Evolutionary conservation across 2,113 vertebrate species (phyloP).

Genomic region (Chaetura pelagica): DNA sequence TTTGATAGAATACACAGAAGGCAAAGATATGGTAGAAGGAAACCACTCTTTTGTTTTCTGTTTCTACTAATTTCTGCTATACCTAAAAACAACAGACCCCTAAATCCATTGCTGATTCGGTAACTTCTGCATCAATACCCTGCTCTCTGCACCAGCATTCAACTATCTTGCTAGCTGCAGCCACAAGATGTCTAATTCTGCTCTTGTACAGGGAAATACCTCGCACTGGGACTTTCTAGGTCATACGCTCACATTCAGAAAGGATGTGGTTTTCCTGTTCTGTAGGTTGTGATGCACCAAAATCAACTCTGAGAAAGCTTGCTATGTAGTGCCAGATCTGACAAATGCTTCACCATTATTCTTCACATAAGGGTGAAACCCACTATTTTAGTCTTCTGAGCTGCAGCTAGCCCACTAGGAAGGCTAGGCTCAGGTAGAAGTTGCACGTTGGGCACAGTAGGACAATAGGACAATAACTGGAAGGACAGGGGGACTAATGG

Average conservation of each 20-base stretch:
- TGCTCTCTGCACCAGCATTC: not conserved
- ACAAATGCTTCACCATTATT: not conserved
- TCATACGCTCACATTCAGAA: not conserved
- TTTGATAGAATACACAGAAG: not conserved
- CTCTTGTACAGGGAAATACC: not conserved
- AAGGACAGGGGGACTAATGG: not conserved
- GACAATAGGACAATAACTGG: not conserved
- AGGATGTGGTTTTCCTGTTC: conserved; percentile 74
- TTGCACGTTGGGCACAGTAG: not conserved
- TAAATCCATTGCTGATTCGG: not conserved
- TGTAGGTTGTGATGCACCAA: not conserved
- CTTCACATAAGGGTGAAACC: not conserved
- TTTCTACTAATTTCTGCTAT: not conserved
- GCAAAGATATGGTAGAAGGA: not conserved
- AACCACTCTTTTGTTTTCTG: not conserved
- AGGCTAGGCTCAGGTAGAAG: not conserved
- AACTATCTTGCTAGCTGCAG: not conserved
- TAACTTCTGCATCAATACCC: not conserved
- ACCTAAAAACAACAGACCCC: not conserved
- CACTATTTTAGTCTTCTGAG: not conserved
- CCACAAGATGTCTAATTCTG: not conserved
- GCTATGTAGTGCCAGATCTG: not conserved
- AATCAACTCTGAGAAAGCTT: not conserved
- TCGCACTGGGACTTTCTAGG: not conserved
- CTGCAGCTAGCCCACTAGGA: not conserved